Evolutionary conservation across 1,140 invertebrate species (phyloP).

Genomic region (Argopecten irradians): DNA sequence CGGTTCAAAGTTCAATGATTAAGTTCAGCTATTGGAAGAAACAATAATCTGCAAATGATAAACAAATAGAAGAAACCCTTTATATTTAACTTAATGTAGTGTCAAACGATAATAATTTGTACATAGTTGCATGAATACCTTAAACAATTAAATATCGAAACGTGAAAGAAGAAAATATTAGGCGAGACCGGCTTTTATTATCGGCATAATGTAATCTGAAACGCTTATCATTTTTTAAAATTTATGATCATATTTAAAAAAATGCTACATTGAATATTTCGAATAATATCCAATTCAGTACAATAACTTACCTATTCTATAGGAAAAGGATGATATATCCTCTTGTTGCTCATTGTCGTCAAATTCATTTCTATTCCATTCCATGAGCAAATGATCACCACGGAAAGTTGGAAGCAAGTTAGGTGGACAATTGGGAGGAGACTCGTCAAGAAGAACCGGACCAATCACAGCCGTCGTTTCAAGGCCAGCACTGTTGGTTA

Average conservation of each 20-base stretch:
- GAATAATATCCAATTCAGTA: background rate
- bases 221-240: background rate
- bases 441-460: conserved; percentile 54
- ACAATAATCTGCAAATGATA: too few relatives aligned
- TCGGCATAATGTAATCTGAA: background rate
- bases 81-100: too few relatives aligned
- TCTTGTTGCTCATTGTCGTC: conserved; percentile 49
- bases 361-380: conserved; percentile 42
- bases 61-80: too few relatives aligned
- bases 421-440: conserved; percentile 41
- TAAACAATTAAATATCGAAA: background rate
- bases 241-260: background rate
- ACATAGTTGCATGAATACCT: background rate
- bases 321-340: conserved; percentile 35
- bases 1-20: background rate
- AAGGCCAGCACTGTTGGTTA: conserved; percentile 51
- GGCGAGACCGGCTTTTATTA: background rate
- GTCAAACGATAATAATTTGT: background rate
- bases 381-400: conserved; percentile 20
- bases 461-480: conserved; percentile 34
- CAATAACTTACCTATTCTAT: conserved; percentile 43
- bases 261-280: background rate
- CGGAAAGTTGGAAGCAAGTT: conserved; percentile 6
- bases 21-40: too few relatives aligned
- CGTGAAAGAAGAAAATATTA: background rate